Conservation (phyloP, 1,140 invertebrate genomes). For the Aphaenogaster floridana region DNA sequence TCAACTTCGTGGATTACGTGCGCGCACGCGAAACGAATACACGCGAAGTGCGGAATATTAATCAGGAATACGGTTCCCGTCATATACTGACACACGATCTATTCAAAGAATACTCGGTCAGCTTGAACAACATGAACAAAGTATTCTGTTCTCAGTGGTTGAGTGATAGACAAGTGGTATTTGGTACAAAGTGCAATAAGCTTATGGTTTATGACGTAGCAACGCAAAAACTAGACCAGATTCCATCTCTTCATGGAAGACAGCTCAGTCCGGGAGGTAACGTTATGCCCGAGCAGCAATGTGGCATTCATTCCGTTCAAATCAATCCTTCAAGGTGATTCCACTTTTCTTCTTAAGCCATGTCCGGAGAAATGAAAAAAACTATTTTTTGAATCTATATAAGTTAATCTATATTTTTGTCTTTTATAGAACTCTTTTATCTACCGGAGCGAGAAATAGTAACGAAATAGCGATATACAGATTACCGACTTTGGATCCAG, state of each 20-base stretch:
- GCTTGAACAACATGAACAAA: slow-evolving; percentile 96
- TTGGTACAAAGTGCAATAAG: slow-evolving; percentile 99
- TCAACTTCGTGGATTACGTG: slow-evolving; percentile 95
- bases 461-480: slow-evolving; percentile 97
- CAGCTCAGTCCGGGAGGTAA: slow-evolving; percentile 87
- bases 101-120: slow-evolving; percentile 94
- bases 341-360: background rate
- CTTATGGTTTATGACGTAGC: slow-evolving; percentile 88
- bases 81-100: slow-evolving; percentile 96
- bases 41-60: slow-evolving; percentile 91
- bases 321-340: slow-evolving; percentile 94
- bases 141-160: slow-evolving; percentile 99
- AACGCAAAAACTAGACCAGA: slow-evolving; percentile 91
- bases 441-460: slow-evolving; percentile 97
- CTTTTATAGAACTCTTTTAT: slow-evolving; percentile 90
- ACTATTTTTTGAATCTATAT: background rate
- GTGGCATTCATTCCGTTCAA: slow-evolving; percentile 97
- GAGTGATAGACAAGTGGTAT: slow-evolving; percentile 97
- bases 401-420: background rate
- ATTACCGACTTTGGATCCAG: slow-evolving; percentile 96
- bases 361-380: background rate
- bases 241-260: slow-evolving; percentile 92
- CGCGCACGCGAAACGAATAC: slow-evolving; percentile 91
- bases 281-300: slow-evolving; percentile 89
- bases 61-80: slow-evolving; percentile 92